phyloP scores from a whole-genome alignment of 23 tunicate species.

The Phallusia fumigata region DNA sequence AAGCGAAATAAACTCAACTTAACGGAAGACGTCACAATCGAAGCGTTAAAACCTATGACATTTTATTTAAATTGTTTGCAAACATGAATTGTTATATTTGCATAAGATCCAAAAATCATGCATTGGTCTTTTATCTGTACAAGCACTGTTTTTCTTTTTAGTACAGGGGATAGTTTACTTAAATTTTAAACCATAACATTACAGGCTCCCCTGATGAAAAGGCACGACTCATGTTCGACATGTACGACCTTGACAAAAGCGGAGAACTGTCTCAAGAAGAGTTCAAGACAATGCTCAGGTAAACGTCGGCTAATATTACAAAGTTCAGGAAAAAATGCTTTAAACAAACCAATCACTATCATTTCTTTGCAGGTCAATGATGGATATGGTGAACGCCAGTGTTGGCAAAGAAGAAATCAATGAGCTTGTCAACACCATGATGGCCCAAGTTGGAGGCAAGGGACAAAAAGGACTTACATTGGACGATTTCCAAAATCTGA shows the following conservation, averaged over 20 bases:
- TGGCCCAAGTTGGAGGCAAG: constrained; percentile 36
- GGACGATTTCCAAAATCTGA: constrained; percentile 57
- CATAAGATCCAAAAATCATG: too few species aligned
- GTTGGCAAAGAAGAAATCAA: constrained; percentile 54
- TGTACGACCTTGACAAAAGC: constrained; percentile 81
- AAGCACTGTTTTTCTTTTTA: too few species aligned
- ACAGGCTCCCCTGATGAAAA: constrained; percentile 83
- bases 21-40: too few species aligned
- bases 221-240: constrained; percentile 70
- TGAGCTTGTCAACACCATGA: constrained; percentile 59
- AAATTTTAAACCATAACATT: neutral
- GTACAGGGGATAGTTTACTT: too few species aligned
- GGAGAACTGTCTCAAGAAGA: constrained; percentile 64
- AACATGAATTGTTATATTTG: too few species aligned
- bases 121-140: too few species aligned
- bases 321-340: too few species aligned
- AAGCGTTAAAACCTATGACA: too few species aligned
- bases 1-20: too few species aligned
- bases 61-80: too few species aligned
- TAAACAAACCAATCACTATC: too few species aligned
- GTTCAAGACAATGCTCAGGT: constrained; percentile 72
- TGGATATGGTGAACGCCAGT: constrained; percentile 78
- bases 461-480: constrained; percentile 38
- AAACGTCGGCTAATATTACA: neutral
- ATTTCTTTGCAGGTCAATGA: constrained; percentile 47